Evolutionary conservation across 2,113 vertebrate species (phyloP).

Genomic region (Coptodon bakossiorum): DNA sequence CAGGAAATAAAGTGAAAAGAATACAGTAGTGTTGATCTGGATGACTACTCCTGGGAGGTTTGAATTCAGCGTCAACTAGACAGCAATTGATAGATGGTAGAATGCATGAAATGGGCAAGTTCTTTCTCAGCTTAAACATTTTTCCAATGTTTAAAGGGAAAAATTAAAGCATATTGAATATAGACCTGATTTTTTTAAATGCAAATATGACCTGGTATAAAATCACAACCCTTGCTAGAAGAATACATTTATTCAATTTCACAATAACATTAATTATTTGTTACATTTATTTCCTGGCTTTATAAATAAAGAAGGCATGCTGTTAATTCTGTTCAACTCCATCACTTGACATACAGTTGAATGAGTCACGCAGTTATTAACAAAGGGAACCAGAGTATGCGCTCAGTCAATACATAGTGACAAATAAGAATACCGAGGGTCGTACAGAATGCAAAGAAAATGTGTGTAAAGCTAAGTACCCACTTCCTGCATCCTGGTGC

Average conservation of each 20-base stretch:
- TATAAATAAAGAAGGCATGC: not conserved
- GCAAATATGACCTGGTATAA: not conserved
- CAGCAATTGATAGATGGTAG: not conserved
- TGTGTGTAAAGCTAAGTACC: not conserved
- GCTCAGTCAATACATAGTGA: not conserved
- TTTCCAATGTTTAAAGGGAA: not conserved
- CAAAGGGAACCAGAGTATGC: not conserved
- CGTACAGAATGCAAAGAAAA: not conserved
- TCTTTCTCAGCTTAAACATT: not conserved
- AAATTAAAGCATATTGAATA: not conserved
- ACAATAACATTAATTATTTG: not conserved
- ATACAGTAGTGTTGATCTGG: not conserved
- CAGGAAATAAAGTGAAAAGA: conserved; percentile 27
- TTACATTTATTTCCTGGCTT: not conserved
- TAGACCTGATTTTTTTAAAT: not conserved
- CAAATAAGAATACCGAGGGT: not conserved
- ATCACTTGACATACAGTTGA: not conserved
- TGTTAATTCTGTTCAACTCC: not conserved
- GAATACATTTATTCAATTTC: not conserved
- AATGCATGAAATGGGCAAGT: not conserved
- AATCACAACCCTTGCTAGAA: not conserved
- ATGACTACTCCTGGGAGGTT: not conserved
- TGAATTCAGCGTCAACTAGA: not conserved
- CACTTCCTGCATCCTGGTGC: not conserved
- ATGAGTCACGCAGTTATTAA: not conserved